Evolutionary conservation across 2,888 invertebrate species (phyloP).

Genomic region (Phorcus lineatus): DNA sequence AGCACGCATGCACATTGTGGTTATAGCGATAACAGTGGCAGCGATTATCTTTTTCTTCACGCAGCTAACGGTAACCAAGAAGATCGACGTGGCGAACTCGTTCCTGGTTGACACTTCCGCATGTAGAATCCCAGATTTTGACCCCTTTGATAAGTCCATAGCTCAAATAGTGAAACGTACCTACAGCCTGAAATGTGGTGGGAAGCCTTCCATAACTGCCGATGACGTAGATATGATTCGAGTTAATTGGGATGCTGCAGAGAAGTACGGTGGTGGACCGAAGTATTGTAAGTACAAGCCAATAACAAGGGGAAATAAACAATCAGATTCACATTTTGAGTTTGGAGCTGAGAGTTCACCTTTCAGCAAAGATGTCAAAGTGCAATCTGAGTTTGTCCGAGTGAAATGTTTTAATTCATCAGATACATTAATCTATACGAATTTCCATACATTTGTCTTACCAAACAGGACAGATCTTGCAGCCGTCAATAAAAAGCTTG

Average conservation of each 20-base stretch:
- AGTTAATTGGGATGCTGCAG: conserved; percentile 53
- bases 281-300: conserved; percentile 63
- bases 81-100: conserved; percentile 23
- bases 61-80: too few species aligned
- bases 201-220: conserved; percentile 59
- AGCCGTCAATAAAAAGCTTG: neutral
- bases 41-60: too few species aligned
- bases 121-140: conserved; percentile 70
- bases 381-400: conserved; percentile 63
- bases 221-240: conserved; percentile 48
- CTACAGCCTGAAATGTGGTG: conserved; percentile 48
- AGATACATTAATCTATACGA: conserved; percentile 57
- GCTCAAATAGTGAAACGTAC: conserved; percentile 46
- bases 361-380: conserved; percentile 41
- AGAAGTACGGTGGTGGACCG: conserved; percentile 47
- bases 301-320: conserved; percentile 48
- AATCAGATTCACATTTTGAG: conserved; percentile 40
- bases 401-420: conserved; percentile 60
- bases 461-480: conserved; percentile 38
- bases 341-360: conserved; percentile 39
- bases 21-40: too few species aligned
- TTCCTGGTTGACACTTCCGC: conserved; percentile 65
- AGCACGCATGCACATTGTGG: too few species aligned
- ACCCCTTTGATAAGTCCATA: conserved; percentile 64
- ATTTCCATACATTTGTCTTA: conserved; percentile 68